A percentile compares a stretch with the other conserved stretches of the same genome.
Evolutionary conservation across 2,113 vertebrate genomes (phyloP).

Genomic region (Perca flavescens): DNA sequence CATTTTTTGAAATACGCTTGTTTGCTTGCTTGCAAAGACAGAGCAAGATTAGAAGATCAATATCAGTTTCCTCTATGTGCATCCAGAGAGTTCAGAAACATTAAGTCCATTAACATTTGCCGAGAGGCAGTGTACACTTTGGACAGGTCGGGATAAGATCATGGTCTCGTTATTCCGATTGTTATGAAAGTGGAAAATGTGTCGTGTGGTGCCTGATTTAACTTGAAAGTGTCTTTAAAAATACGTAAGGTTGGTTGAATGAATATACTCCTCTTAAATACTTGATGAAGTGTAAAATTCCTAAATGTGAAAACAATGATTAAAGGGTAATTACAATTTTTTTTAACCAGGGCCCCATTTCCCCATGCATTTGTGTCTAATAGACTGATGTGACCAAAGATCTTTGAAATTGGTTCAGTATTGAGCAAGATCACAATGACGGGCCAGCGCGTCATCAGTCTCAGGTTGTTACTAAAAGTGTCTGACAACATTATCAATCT

Average conservation of each 20-base stretch:
- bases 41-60: neutral
- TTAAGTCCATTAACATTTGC: neutral
- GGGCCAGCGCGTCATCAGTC: too few relatives aligned
- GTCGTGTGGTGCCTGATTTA: neutral
- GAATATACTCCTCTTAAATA: neutral
- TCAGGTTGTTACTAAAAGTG: too few relatives aligned
- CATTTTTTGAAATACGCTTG: constrained; percentile 13
- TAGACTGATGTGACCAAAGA: too few relatives aligned
- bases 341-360: too few relatives aligned
- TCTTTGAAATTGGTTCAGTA: too few relatives aligned
- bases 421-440: too few relatives aligned
- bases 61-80: constrained; percentile 6
- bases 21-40: constrained; percentile 6
- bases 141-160: neutral
- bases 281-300: neutral
- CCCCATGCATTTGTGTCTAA: too few relatives aligned
- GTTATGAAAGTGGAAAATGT: neutral
- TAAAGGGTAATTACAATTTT: too few relatives aligned
- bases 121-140: neutral
- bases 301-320: neutral
- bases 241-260: neutral
- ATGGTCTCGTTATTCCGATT: neutral
- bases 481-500: too few relatives aligned
- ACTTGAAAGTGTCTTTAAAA: neutral
- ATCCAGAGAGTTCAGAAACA: neutral